Evolutionary conservation across 2,888 invertebrate genomes (phyloP).

Genomic region (Sesamia inferens): DNA sequence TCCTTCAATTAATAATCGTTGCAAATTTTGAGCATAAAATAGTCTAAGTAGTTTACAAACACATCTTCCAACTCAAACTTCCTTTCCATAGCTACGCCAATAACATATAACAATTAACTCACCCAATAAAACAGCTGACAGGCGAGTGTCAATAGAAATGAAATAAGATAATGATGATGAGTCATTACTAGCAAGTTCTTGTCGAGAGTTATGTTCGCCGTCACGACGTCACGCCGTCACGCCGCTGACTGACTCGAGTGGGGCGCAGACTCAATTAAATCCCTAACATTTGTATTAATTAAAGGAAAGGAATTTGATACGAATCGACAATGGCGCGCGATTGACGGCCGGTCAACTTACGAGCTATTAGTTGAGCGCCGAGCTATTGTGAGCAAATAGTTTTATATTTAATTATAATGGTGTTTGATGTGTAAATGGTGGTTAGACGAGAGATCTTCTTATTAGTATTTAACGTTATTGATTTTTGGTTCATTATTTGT

Average conservation of each 20-base stretch:
- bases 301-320: slow-evolving; percentile 71
- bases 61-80: slow-evolving; percentile 9
- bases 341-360: slow-evolving; percentile 53
- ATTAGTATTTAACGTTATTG: slow-evolving; percentile 32
- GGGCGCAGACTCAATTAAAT: slow-evolving; percentile 70
- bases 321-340: slow-evolving; percentile 62
- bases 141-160: slow-evolving; percentile 57
- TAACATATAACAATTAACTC: slow-evolving; percentile 50
- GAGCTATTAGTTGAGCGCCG: slow-evolving; percentile 52
- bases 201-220: slow-evolving; percentile 54
- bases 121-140: slow-evolving; percentile 48
- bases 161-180: slow-evolving; percentile 63
- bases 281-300: slow-evolving; percentile 73
- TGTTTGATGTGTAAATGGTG: slow-evolving; percentile 55
- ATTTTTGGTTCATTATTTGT: slow-evolving; percentile 13
- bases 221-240: slow-evolving; percentile 58
- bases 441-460: slow-evolving; percentile 28
- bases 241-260: slow-evolving; percentile 69
- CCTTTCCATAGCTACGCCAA: slow-evolving; percentile 17
- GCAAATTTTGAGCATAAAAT: neutral
- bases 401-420: slow-evolving; percentile 63
- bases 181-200: slow-evolving; percentile 64
- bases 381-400: slow-evolving; percentile 66
- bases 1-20: slow-evolving; percentile 6
- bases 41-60: neutral